These are phyloP conservation scores for Euphydryas editha DNA, from an alignment of 2,888 invertebrate species.

Conservation along the genomic window DNA sequence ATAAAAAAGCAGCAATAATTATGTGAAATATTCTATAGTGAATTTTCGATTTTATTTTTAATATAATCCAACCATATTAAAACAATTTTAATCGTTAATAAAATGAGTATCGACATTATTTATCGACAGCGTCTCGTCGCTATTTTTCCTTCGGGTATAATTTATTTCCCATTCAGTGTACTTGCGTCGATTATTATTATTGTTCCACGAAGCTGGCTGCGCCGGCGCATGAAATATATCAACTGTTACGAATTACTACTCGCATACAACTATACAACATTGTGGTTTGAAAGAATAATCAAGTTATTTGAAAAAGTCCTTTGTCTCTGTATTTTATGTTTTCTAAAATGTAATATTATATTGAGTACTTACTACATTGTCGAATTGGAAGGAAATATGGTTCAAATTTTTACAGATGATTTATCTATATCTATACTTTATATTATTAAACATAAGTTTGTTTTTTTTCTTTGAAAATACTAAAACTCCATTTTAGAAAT, in stretches of 20 bases:
- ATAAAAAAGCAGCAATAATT: no score
- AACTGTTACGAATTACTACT: constrained; percentile 46
- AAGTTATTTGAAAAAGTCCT: constrained; percentile 19
- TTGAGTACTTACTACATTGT: no score
- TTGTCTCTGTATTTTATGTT: constrained; percentile 8
- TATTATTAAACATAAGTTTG: no score
- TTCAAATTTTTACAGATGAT: no score
- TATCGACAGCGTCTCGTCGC: constrained; percentile 46
- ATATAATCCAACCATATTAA: no score
- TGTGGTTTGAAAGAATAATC: constrained; percentile 23
- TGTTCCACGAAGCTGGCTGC: constrained; percentile 64
- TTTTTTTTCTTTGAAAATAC: no score
- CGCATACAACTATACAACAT: constrained; percentile 30
- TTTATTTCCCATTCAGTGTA: constrained; percentile 79
- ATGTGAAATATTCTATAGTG: no score
- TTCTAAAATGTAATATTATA: background rate
- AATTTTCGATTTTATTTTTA: no score
- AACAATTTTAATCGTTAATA: background rate
- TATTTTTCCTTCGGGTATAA: constrained; percentile 59
- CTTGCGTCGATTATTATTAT: constrained; percentile 74
- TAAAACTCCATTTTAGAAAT: no score
- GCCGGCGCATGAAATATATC: constrained; percentile 55
- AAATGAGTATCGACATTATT: background rate
- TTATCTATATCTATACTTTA: no score
- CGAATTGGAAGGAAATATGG: no score